Evolutionary conservation across 1,140 invertebrate species (phyloP).

Genomic region (Drosophila miranda): DNA sequence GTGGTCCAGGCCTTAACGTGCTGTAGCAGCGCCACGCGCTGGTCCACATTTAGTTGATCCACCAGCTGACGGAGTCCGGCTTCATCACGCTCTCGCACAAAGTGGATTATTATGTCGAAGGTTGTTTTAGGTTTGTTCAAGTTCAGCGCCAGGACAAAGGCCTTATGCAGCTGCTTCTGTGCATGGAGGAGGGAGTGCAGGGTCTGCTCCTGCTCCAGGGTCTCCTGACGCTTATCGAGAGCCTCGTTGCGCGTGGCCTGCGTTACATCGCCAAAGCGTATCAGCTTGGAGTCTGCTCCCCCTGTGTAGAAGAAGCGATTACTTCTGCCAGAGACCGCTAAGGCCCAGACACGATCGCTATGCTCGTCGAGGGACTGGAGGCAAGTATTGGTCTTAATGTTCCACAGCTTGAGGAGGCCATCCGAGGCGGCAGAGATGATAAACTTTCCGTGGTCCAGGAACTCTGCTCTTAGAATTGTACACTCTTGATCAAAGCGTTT

Average conservation of each 20-base stretch:
- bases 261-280: slow-evolving; percentile 94
- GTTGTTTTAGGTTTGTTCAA: slow-evolving; percentile 91
- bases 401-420: slow-evolving; percentile 96
- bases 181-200: slow-evolving; percentile 91
- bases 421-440: slow-evolving; percentile 94
- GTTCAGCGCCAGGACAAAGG: slow-evolving; percentile 90
- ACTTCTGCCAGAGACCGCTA: slow-evolving; percentile 86
- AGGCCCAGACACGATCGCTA: slow-evolving; percentile 93
- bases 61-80: slow-evolving; percentile 86
- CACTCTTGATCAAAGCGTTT: slow-evolving; percentile 98
- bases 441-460: slow-evolving; percentile 93
- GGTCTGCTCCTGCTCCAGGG: slow-evolving; percentile 91
- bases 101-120: slow-evolving; percentile 91
- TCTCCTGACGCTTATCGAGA: slow-evolving; percentile 87
- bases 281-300: slow-evolving; percentile 93
- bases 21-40: slow-evolving; percentile 89
- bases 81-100: slow-evolving; percentile 85
- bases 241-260: slow-evolving; percentile 86
- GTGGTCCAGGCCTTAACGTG: slow-evolving; percentile 94
- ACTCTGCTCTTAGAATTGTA: slow-evolving; percentile 93
- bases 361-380: slow-evolving; percentile 93
- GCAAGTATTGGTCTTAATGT: slow-evolving; percentile 94
- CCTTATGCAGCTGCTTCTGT: slow-evolving; percentile 89
- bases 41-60: slow-evolving; percentile 87
- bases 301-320: slow-evolving; percentile 92